Base-by-base conservation (phyloP, 2,888 invertebrate species). In the Xestia sexstrigata region DNA sequence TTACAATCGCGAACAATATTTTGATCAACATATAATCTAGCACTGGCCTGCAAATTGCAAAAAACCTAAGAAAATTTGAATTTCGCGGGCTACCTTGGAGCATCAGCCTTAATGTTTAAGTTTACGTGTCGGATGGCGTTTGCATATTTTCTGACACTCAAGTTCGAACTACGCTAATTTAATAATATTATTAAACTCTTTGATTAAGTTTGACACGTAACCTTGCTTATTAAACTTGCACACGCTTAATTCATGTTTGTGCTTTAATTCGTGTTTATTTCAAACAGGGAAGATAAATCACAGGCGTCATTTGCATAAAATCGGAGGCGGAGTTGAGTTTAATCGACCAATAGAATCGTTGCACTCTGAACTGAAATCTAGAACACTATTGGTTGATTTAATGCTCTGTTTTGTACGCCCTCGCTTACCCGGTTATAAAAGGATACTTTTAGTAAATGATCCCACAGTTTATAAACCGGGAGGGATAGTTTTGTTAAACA, bases 231-330 rank as follows among this genome's bases (percentile, higher is more conserved):
- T 76, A 58, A 66, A 52, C 11, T 42, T 52, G 20, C 15, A 23
- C 13, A 39, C 8, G 70, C 73, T 83, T 73, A 23, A 47, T 67
- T 73, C 67, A 74, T 69, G 42, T 62, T 35, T 72, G 69, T 58
- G 83, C 71, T 67, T 72, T 47, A n/a, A 23, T 74, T 70, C 63
- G 49, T 83, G 60, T 67, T 74, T 23, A 30, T 49, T 35, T 58
- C 20, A 60, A 35, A 63, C 58, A 49, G 15, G 35, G 68, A 68
- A 66, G 42, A 55, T 65, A 60, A 55, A 63, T 75, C 23, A 49
- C 15, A 76, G 58, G 39, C 39, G 45, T 71, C 2, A 42, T 39
- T 67, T 67, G 17, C 17, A 63, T 62, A 17, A 45, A 72, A 70
- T 70, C 13, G 0, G 13, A 74, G 52, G 82, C 62, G 69, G 30